A percentile compares a stretch with the other conserved stretches of the same genome.
Evolutionary conservation across 1,140 invertebrate genomes (phyloP).

Genomic region (Drosophila suzukii): DNA sequence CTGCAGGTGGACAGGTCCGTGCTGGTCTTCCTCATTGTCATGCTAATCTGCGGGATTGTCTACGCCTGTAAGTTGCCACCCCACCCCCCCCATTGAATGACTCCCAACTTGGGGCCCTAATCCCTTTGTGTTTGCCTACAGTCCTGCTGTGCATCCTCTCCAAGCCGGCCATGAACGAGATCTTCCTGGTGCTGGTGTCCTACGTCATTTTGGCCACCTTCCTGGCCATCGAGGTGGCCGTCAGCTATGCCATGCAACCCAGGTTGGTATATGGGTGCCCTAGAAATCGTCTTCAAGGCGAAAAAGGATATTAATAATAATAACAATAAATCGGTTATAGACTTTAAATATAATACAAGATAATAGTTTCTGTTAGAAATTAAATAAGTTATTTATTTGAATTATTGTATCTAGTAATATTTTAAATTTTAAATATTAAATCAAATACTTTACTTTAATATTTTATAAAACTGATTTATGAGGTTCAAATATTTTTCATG

Average conservation of each 20-base stretch:
- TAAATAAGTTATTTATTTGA: no score
- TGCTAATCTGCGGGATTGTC: slow-evolving; percentile 85
- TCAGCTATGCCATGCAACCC: slow-evolving; percentile 86
- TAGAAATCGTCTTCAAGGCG: background rate
- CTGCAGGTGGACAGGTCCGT: slow-evolving; percentile 75
- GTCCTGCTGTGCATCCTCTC: slow-evolving; percentile 91
- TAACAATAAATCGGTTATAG: background rate
- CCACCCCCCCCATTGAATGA: slow-evolving; percentile 15
- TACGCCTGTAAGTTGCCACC: slow-evolving; percentile 85
- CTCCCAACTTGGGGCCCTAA: slow-evolving; percentile 16
- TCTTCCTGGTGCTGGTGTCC: slow-evolving; percentile 92
- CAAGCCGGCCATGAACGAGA: slow-evolving; percentile 93
- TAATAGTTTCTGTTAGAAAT: no score
- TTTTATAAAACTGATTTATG: no score
- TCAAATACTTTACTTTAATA: no score
- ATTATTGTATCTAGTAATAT: no score
- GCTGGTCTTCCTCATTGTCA: slow-evolving; percentile 85
- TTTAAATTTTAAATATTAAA: no score
- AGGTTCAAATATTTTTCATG: no score
- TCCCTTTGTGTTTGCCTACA: slow-evolving; percentile 69
- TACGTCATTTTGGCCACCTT: slow-evolving; percentile 92
- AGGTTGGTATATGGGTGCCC: slow-evolving; percentile 76
- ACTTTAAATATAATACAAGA: background rate
- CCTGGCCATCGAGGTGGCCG: slow-evolving; percentile 87
- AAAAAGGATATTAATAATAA: background rate